These are phyloP conservation scores for Cettia cetti DNA, from an alignment of 2,113 vertebrate genomes.

Conservation along the genomic window DNA sequence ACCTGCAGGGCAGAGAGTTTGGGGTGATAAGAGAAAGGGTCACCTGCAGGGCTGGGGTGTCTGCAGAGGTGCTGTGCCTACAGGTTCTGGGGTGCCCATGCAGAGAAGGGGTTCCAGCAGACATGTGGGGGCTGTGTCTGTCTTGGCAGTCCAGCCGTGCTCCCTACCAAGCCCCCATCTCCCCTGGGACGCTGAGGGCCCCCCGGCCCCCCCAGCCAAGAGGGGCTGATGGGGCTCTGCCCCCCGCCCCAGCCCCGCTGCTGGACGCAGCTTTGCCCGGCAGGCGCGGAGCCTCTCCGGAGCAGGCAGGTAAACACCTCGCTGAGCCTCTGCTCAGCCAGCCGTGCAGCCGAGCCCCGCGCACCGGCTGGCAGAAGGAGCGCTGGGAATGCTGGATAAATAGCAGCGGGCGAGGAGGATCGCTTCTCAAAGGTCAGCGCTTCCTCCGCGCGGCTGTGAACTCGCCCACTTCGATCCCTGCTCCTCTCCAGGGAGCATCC, in stretches of 20 bases:
- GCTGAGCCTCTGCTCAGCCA: not conserved
- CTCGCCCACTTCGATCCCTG: not conserved
- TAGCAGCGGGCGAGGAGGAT: not conserved
- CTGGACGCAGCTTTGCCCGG: not conserved
- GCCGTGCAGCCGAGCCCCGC: fast-evolving
- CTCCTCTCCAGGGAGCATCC: not conserved
- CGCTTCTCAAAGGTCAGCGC: constrained; percentile 19
- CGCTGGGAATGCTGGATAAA: not conserved
- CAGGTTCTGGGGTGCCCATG: not conserved
- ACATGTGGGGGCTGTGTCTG: fast-evolving
- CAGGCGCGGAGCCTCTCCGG: not conserved
- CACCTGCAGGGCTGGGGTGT: not conserved
- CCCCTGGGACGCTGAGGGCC: not conserved
- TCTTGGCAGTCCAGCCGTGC: not conserved
- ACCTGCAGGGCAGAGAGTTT: fast-evolving
- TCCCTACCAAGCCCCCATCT: not conserved
- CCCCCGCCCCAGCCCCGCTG: not conserved
- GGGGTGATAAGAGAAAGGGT: not conserved
- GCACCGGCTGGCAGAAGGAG: not conserved
- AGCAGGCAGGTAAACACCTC: fast-evolving
- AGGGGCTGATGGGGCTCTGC: not conserved
- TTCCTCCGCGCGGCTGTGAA: not conserved
- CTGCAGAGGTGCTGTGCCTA: not conserved
- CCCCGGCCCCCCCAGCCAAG: not conserved
- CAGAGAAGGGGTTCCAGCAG: not conserved